Evolutionary conservation across 2,113 vertebrate species (phyloP).

Genomic region (Python bivittatus): DNA sequence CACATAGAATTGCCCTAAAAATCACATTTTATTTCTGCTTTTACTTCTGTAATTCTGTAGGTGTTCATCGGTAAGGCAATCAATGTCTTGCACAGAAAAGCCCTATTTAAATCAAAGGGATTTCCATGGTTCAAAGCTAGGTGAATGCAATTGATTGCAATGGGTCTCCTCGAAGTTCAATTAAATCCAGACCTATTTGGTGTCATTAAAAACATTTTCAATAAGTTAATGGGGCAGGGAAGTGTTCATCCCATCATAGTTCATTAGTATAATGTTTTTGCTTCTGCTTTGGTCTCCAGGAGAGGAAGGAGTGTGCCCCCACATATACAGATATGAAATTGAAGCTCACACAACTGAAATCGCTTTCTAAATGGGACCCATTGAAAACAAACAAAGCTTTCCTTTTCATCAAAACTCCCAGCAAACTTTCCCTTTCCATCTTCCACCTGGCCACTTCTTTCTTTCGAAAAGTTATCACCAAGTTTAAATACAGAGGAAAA

Average conservation of each 20-base stretch:
- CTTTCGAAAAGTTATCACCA: constrained; percentile 66
- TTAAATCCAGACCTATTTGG: not conserved
- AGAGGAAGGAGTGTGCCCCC: constrained; percentile 28
- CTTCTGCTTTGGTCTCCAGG: not conserved
- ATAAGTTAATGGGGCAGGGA: not conserved
- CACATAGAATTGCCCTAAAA: too few relatives aligned
- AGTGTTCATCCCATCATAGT: not conserved
- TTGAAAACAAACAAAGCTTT: constrained; percentile 36
- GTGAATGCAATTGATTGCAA: not conserved
- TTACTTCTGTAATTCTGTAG: too few relatives aligned
- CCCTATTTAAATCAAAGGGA: not conserved
- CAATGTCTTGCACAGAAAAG: not conserved
- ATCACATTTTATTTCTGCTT: too few relatives aligned
- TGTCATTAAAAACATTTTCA: not conserved
- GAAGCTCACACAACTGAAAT: constrained; percentile 47
- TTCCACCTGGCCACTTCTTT: constrained; percentile 57
- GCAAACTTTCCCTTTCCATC: constrained; percentile 46
- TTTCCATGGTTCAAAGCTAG: not conserved
- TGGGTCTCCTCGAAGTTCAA: not conserved
- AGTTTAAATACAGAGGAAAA: constrained; percentile 71
- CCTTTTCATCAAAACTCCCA: constrained; percentile 35
- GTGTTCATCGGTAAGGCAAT: too few relatives aligned
- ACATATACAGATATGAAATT: constrained; percentile 36
- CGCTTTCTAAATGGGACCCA: constrained; percentile 20
- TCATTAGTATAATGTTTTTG: constrained; percentile 12